phyloP scores from a whole-genome alignment of 1,140 invertebrate genomes.

The Holotrichia oblita region DNA sequence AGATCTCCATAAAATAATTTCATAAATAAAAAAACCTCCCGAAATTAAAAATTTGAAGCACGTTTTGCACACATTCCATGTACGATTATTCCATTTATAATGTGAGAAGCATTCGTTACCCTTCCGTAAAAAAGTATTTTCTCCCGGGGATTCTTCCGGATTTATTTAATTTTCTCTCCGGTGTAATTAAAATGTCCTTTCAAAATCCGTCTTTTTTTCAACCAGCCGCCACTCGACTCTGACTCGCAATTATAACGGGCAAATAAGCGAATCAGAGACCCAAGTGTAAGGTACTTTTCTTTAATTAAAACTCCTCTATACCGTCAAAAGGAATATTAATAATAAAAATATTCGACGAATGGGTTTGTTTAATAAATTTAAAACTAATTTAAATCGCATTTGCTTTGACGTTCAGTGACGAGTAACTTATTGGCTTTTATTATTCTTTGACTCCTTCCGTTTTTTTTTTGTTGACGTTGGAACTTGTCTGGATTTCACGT shows the following conservation, averaged over 20 bases:
- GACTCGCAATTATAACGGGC: constrained; percentile 31
- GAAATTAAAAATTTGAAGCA: background rate
- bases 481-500: constrained; percentile 34
- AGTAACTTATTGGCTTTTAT: constrained; percentile 44
- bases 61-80: background rate
- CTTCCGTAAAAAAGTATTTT: constrained; percentile 9
- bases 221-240: background rate
- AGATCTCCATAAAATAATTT: background rate
- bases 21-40: background rate
- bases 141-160: background rate
- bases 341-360: constrained; percentile 36
- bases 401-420: constrained; percentile 44
- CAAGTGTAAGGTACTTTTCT: constrained; percentile 31
- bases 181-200: constrained; percentile 34
- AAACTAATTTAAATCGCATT: constrained; percentile 46
- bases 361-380: constrained; percentile 45
- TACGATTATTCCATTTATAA: constrained; percentile 5
- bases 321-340: constrained; percentile 36
- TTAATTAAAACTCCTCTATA: constrained; percentile 38
- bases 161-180: constrained; percentile 37
- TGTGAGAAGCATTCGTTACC: background rate
- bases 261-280: constrained; percentile 1
- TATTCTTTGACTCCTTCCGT: constrained; percentile 41
- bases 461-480: constrained; percentile 6
- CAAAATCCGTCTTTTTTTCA: constrained; percentile 17